phyloP scores from a whole-genome alignment of 1,140 invertebrate genomes.

The Panagrolaimus sp. region DNA sequence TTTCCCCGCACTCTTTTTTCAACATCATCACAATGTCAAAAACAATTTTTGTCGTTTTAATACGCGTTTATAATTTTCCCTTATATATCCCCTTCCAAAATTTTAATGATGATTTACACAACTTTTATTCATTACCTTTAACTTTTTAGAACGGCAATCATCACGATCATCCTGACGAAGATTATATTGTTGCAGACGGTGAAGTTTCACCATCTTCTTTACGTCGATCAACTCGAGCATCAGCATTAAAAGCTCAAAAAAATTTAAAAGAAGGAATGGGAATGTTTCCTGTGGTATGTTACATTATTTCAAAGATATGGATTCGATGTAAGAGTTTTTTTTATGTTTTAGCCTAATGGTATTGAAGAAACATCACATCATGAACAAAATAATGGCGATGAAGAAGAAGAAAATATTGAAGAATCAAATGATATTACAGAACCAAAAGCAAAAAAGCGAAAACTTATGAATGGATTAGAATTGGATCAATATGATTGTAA shows the following conservation, averaged over 20 bases:
- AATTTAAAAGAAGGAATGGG: conserved; percentile 30
- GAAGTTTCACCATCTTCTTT: conserved; percentile 23
- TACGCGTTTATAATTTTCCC: too few species aligned
- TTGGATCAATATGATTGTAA: conserved; percentile 51
- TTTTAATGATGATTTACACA: too few species aligned
- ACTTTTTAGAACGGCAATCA: too few species aligned
- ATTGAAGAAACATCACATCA: conserved; percentile 14
- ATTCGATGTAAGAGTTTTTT: neutral
- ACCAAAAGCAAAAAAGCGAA: conserved; percentile 38
- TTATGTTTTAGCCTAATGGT: conserved; percentile 3
- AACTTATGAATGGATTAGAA: conserved; percentile 24
- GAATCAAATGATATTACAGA: neutral
- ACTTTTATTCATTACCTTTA: too few species aligned
- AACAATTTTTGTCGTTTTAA: too few species aligned
- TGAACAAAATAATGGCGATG: conserved; percentile 3
- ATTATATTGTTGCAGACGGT: neutral
- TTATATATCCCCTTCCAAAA: too few species aligned
- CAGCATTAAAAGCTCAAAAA: conserved; percentile 44
- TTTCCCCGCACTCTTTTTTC: too few species aligned
- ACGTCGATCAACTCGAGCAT: conserved; percentile 44
- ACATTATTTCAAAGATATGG: too few species aligned
- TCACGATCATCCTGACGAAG: too few species aligned
- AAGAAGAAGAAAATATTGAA: neutral
- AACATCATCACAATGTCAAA: too few species aligned
- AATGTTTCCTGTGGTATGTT: conserved; percentile 32